phyloP scores from a whole-genome alignment of 1,140 invertebrate genomes.

The Drosophila nigromelanica region DNA sequence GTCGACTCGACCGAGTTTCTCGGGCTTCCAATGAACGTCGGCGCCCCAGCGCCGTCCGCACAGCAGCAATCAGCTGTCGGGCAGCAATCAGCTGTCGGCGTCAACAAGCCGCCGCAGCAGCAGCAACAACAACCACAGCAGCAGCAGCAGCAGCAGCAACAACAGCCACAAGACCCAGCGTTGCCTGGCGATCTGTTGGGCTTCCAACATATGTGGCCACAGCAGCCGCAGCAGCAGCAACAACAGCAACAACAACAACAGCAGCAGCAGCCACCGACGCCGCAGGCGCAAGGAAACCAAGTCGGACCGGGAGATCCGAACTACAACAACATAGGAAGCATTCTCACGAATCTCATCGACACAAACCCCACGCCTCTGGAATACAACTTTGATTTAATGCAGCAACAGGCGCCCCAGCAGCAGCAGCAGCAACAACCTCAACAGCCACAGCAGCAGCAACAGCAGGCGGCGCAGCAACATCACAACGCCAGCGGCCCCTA shows the following conservation, averaged over 20 bases:
- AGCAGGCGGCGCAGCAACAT: slow-evolving; percentile 64
- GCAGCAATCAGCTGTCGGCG: slow-evolving; percentile 23
- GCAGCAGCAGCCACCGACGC: slow-evolving; percentile 54
- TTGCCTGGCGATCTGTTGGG: slow-evolving; percentile 67
- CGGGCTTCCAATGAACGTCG: slow-evolving; percentile 81
- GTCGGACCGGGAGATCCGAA: slow-evolving; percentile 60
- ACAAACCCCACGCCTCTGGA: slow-evolving; percentile 77
- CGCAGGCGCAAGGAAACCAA: slow-evolving; percentile 52
- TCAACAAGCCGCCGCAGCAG: slow-evolving; percentile 53
- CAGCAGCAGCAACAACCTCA: slow-evolving; percentile 63
- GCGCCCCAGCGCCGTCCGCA: slow-evolving; percentile 38
- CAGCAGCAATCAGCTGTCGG: slow-evolving; percentile 58
- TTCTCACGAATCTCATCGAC: slow-evolving; percentile 83
- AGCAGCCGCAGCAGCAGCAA: slow-evolving; percentile 55
- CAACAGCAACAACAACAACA: slow-evolving; percentile 58
- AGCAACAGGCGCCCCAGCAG: slow-evolving; percentile 46
- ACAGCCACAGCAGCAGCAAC: slow-evolving; percentile 37
- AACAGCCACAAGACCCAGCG: slow-evolving; percentile 64
- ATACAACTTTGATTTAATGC: slow-evolving; percentile 80
- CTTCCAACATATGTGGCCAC: slow-evolving; percentile 82
- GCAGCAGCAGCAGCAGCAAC: slow-evolving; percentile 57
- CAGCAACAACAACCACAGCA: slow-evolving; percentile 52
- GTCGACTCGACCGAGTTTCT: slow-evolving; percentile 80
- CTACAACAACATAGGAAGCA: slow-evolving; percentile 83
- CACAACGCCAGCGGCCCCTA: slow-evolving; percentile 54